Percentiles rank a stretch among this genome's conserved stretches.
phyloP scores from a whole-genome alignment of 2,888 invertebrate genomes.

The Lithophane semibrunnea region DNA sequence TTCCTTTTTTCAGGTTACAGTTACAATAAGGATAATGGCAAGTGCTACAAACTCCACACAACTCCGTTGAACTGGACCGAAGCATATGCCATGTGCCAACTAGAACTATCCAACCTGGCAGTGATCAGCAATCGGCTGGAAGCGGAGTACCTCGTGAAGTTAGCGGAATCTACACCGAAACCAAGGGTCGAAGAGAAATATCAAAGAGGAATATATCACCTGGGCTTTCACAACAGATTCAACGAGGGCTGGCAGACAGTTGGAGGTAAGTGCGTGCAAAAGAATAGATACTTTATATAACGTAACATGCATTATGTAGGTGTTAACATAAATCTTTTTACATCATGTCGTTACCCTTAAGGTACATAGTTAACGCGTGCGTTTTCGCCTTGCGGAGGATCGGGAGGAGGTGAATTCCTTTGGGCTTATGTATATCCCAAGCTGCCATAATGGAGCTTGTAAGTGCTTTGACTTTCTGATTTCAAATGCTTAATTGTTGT shows the following conservation, averaged over 20 bases:
- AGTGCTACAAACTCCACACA: conserved; percentile 82
- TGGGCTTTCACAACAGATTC: conserved; percentile 72
- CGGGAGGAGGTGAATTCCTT: not conserved
- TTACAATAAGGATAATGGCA: conserved; percentile 70
- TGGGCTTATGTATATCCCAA: not conserved
- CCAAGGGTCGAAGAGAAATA: conserved; percentile 26
- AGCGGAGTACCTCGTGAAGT: conserved; percentile 36
- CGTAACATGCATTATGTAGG: not conserved
- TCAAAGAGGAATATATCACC: conserved; percentile 56
- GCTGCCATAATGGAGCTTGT: too few relatives aligned
- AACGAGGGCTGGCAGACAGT: conserved; percentile 73
- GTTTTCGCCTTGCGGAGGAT: not conserved
- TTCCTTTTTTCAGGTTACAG: conserved; percentile 73
- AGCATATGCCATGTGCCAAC: conserved; percentile 74
- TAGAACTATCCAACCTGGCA: conserved; percentile 69
- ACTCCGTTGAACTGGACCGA: conserved; percentile 78
- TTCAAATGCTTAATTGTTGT: too few relatives aligned
- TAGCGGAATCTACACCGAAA: conserved; percentile 26
- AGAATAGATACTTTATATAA: not conserved
- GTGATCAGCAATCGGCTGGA: conserved; percentile 72
- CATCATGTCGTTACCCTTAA: not conserved
- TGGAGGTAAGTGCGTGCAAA: conserved; percentile 67
- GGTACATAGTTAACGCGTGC: not conserved
- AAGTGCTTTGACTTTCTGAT: too few relatives aligned
- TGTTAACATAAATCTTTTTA: not conserved